Evolutionary conservation across 1,140 invertebrate species (phyloP), one percentile per base, ranked within the genome.

Genomic region (Ceratina calcarata): DNA sequence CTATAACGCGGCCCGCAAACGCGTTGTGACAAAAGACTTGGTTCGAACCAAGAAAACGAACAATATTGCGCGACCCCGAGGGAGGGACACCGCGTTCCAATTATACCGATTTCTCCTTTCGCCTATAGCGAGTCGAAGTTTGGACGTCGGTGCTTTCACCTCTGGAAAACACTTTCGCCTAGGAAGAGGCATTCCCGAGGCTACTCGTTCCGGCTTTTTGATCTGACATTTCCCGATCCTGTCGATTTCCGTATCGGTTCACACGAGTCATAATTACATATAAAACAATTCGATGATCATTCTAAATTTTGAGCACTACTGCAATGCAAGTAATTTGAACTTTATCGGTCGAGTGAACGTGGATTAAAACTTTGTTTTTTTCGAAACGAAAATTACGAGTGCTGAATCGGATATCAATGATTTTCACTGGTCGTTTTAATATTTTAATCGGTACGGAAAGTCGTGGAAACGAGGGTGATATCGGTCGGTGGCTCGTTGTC

Each of bases 151-250:
- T 74, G 80, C 85, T 86, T 86, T 86, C 85, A 86, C 85, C 74
- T 79, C 70, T 32, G 80, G 55, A 78, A 76, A 85, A 86, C 83
- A 86, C 85, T 86, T 86, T 86, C 85, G 80, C 85, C 84, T 76
- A 74, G 61, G 18, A 73, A n/a, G 37, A 69, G 53, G 6, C 18
- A 66, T 12, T 58, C 12, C 49, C 20, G 13, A 20, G 65, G 0
- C 12, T 32, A 32, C 22, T 58, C 20, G 37, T 6, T 22, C 37
- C n/a, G n/a, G n/a, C n/a, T 65, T 62, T 72, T 73, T 49, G 49
- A 32, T 18, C 10, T 20, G 18, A 51, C 61, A n/a, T 16, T 16
- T n/a, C 13, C 37, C 37, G 37, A 66, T 45, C 32, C 32, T 13
- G 32, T 66, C 65, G 32, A 66, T 68, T 49, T 37, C 61, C 61